Conservation (phyloP, 2,888 invertebrate genomes). For the Chloromyia formosa region DNA sequence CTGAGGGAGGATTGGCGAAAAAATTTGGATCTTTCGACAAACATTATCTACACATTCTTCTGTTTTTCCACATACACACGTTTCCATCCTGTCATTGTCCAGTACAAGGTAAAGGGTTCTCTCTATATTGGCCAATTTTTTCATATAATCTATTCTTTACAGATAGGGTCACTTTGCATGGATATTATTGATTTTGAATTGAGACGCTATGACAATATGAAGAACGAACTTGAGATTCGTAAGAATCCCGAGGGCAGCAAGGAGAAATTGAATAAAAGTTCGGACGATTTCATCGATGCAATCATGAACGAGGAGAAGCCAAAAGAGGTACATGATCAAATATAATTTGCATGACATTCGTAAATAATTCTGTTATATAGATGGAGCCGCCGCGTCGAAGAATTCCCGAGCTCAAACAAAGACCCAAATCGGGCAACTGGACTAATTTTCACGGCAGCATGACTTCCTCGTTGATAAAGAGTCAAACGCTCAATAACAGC, state of each 20-base stretch:
- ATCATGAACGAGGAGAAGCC: slow-evolving; percentile 64
- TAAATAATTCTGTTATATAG: slow-evolving; percentile 51
- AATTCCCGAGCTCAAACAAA: slow-evolving; percentile 76
- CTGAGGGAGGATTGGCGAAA: slow-evolving; percentile 97
- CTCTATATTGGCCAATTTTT: not conserved
- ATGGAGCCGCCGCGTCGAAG: slow-evolving; percentile 74
- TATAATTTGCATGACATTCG: not conserved
- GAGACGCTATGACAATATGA: slow-evolving; percentile 93
- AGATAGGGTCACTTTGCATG: slow-evolving; percentile 97
- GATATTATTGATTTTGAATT: slow-evolving; percentile 96
- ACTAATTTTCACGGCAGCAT: slow-evolving; percentile 64
- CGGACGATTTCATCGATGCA: slow-evolving; percentile 61
- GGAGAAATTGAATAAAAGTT: slow-evolving; percentile 60
- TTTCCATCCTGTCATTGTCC: slow-evolving; percentile 93
- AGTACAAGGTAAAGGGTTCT: slow-evolving; percentile 79
- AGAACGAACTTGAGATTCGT: slow-evolving; percentile 73
- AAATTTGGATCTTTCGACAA: slow-evolving; percentile 94
- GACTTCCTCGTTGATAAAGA: slow-evolving; percentile 67
- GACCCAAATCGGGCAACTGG: slow-evolving; percentile 82
- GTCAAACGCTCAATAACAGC: slow-evolving; percentile 72
- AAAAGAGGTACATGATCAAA: slow-evolving; percentile 58
- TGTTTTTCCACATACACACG: slow-evolving; percentile 96
- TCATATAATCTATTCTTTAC: too few relatives aligned
- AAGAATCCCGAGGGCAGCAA: slow-evolving; percentile 63
- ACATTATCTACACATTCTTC: slow-evolving; percentile 96